Evolutionary conservation across 1,140 invertebrate genomes (phyloP).

Genomic region (Cotesia glomerata): DNA sequence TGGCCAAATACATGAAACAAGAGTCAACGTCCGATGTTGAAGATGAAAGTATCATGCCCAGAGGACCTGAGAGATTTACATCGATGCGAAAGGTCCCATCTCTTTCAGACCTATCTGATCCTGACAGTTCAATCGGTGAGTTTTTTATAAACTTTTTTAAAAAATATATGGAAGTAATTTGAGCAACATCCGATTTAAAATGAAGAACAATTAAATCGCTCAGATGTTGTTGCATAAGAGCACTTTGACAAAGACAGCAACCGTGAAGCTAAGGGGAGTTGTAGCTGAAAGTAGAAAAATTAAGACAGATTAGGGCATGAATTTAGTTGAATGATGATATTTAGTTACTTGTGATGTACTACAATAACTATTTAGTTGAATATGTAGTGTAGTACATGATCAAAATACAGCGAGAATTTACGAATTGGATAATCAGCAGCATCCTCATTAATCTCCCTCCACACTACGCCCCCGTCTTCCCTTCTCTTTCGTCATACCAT

Average conservation of each 20-base stretch:
- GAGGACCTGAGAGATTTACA: constrained; percentile 51
- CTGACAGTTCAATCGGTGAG: constrained; percentile 83
- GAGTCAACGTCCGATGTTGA: constrained; percentile 60
- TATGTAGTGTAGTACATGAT: constrained; percentile 44
- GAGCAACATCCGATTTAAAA: no score
- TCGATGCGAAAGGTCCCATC: constrained; percentile 86
- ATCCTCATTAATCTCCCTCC: constrained; percentile 62
- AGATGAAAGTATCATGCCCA: constrained; percentile 59
- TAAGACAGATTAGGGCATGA: constrained; percentile 36
- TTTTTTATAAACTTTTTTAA: constrained; percentile 42
- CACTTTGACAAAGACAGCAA: no score
- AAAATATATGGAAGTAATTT: no score
- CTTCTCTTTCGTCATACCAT: constrained; percentile 35
- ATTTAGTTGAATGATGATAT: constrained; percentile 25
- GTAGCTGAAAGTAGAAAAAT: background rate
- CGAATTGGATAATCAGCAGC: constrained; percentile 66
- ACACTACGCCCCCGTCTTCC: constrained; percentile 58
- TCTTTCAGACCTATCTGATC: constrained; percentile 81
- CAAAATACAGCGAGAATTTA: constrained; percentile 65
- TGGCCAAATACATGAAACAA: constrained; percentile 63
- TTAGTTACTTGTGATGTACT: background rate
- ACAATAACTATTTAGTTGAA: constrained; percentile 2
- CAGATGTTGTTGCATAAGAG: no score
- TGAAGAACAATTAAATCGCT: no score
- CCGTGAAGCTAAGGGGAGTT: no score